Evolutionary conservation across 2,113 vertebrate species (phyloP).

Genomic region (Tetrao urogallus): DNA sequence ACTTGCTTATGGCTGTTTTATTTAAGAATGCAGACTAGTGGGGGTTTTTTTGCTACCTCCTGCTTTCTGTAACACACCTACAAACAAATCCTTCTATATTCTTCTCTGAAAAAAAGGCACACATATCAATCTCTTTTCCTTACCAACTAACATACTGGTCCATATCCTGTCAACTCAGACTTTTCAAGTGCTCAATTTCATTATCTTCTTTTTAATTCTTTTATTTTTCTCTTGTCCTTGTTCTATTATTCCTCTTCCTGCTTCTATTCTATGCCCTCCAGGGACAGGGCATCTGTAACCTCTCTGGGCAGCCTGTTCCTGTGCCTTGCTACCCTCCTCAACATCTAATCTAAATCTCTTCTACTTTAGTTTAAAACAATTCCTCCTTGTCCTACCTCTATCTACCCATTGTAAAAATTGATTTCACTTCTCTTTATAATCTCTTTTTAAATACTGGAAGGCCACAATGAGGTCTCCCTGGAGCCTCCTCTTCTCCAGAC

Average conservation of each 20-base stretch:
- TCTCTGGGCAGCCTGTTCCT: no score
- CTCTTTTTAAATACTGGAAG: no score
- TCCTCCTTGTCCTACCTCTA: no score
- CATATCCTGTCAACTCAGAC: not conserved
- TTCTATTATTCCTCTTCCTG: not conserved
- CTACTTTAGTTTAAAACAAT: no score
- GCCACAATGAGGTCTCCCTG: no score
- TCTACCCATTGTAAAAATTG: no score
- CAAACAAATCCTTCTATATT: not conserved
- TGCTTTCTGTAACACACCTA: not conserved
- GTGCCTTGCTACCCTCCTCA: no score
- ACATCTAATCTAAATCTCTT: no score
- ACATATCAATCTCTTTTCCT: not conserved
- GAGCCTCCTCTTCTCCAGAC: no score
- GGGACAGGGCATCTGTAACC: no score
- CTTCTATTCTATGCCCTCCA: not conserved
- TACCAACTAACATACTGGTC: not conserved
- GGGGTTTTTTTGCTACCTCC: not conserved
- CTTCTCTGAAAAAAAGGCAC: not conserved
- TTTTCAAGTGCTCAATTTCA: not conserved
- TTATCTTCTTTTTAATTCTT: not conserved
- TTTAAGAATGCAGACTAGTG: conserved; percentile 12
- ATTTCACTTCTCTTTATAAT: no score
- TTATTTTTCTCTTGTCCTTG: not conserved
- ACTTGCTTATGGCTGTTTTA: conserved; percentile 5